Evolutionary conservation across 2,113 vertebrate species (phyloP).

Genomic region (Ceratotherium simum): DNA sequence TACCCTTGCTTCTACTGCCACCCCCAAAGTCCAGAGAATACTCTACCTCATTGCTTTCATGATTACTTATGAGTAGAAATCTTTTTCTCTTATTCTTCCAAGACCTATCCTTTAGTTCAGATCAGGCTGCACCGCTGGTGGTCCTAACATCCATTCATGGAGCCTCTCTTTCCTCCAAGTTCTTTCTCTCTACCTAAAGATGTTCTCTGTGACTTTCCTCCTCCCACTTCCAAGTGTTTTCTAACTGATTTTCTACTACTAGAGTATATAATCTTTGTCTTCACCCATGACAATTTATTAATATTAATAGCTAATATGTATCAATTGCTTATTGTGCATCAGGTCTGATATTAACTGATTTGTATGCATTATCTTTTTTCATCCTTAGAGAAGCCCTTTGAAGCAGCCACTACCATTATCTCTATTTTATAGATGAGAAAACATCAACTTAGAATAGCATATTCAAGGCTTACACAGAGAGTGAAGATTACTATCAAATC

Average conservation of each 20-base stretch:
- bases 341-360: background rate
- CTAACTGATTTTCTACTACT: background rate
- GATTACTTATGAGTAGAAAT: background rate
- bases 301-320: background rate
- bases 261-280: conserved; percentile 10
- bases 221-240: background rate
- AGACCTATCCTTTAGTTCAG: background rate
- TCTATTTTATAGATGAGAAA: conserved; percentile 29
- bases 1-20: background rate
- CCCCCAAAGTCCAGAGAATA: background rate
- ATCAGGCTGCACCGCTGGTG: background rate
- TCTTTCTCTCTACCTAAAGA: background rate
- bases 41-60: background rate
- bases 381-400: conserved; percentile 28
- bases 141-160: background rate
- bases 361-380: background rate
- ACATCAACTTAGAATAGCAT: conserved; percentile 10
- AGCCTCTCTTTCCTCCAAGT: background rate
- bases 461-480: conserved; percentile 1
- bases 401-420: background rate
- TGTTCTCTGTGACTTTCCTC: background rate
- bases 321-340: background rate
- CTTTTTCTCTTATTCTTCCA: background rate
- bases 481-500: background rate
- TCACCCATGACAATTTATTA: background rate